A percentile compares a stretch with the other conserved stretches of the same genome.
Evolutionary conservation across 2,888 invertebrate species (phyloP).

Genomic region (Ariolimax columbianus): DNA sequence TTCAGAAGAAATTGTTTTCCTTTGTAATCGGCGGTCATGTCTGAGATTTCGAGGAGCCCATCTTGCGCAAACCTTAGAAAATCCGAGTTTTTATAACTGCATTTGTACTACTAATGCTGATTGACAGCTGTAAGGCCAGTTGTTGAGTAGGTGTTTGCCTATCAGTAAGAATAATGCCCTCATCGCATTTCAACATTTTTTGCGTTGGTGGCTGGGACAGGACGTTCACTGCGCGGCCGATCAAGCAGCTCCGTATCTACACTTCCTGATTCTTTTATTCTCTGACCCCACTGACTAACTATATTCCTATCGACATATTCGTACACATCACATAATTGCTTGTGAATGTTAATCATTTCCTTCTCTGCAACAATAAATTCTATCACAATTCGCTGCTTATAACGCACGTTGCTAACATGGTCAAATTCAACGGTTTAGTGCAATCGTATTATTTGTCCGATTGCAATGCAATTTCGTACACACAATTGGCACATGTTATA

Average conservation of each 20-base stretch:
- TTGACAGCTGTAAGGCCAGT: constrained; percentile 1
- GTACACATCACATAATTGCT: too few relatives aligned
- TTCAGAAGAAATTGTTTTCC: neutral
- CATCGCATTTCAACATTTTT: neutral
- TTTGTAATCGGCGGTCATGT: neutral
- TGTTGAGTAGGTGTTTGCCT: neutral
- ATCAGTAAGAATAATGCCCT: neutral
- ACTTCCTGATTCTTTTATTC: neutral
- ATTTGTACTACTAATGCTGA: neutral
- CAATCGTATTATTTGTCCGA: too few relatives aligned
- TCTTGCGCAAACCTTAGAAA: constrained; percentile 1
- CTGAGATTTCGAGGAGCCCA: neutral
- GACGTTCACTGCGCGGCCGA: neutral
- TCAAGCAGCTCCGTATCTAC: neutral
- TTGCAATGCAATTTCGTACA: too few relatives aligned
- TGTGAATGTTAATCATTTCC: too few relatives aligned
- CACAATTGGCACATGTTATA: too few relatives aligned
- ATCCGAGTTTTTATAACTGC: neutral
- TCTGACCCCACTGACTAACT: neutral
- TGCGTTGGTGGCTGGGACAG: neutral
- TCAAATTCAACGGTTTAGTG: too few relatives aligned
- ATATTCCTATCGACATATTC: too few relatives aligned
- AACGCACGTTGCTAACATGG: too few relatives aligned
- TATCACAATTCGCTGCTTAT: too few relatives aligned
- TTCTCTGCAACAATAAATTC: too few relatives aligned